Conservation (phyloP, 2,888 invertebrate species). For the Protodeltote pygarga region DNA sequence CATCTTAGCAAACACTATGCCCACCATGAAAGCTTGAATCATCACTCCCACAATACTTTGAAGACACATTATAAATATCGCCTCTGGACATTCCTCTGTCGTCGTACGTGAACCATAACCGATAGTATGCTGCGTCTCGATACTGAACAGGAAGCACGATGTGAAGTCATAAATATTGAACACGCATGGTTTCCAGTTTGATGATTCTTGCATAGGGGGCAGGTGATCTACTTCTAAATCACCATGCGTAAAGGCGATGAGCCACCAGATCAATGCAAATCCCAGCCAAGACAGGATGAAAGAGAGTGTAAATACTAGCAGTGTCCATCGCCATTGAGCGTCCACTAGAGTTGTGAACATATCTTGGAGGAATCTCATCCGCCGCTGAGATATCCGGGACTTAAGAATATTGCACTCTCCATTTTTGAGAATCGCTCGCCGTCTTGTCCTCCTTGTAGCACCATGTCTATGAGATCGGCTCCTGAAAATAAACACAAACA, state of each 20-base stretch:
- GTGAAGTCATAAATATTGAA: conserved; percentile 93
- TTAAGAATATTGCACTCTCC: conserved; percentile 98
- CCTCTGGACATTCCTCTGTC: conserved; percentile 96
- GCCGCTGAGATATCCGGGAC: conserved; percentile 93
- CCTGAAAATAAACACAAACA: conserved; percentile 82
- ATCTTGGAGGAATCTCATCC: conserved; percentile 92
- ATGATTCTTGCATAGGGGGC: conserved; percentile 77
- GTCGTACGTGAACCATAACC: conserved; percentile 95
- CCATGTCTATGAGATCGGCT: conserved; percentile 90
- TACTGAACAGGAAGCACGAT: conserved; percentile 95
- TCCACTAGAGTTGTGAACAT: conserved; percentile 96
- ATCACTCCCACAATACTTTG: conserved; percentile 95
- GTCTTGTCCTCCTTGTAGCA: conserved; percentile 90
- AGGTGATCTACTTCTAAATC: conserved; percentile 90
- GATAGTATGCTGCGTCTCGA: conserved; percentile 97
- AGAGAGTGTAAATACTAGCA: conserved; percentile 93
- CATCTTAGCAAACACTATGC: conserved; percentile 96
- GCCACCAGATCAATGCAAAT: conserved; percentile 95
- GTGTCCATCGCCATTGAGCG: conserved; percentile 96
- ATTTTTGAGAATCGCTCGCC: conserved; percentile 96
- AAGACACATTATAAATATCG: conserved; percentile 95
- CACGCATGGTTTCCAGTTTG: conserved; percentile 93
- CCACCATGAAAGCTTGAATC: conserved; percentile 93
- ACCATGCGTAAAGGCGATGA: conserved; percentile 94
- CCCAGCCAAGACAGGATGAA: conserved; percentile 95